phyloP scores from a whole-genome alignment of 1,140 invertebrate genomes.

The Drosophila truncata region DNA sequence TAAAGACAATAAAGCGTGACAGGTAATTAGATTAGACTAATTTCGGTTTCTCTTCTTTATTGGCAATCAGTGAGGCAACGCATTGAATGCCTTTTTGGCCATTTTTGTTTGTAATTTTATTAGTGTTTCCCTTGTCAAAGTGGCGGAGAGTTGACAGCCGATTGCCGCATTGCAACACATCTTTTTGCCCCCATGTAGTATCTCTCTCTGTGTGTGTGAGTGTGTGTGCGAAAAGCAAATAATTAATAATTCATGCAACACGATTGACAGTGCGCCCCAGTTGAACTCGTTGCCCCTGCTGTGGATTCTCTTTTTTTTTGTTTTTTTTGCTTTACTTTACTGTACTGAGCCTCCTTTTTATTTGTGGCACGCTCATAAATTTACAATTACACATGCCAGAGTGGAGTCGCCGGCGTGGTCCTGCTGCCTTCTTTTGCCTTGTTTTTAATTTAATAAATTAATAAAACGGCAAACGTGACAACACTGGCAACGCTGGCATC shows the following conservation, averaged over 20 bases:
- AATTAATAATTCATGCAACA: constrained; percentile 81
- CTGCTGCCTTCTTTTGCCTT: constrained; percentile 37
- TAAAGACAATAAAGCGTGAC: constrained; percentile 75
- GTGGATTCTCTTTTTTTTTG: constrained; percentile 8
- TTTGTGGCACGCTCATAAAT: constrained; percentile 70
- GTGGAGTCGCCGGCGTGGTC: constrained; percentile 24
- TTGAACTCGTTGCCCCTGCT: constrained; percentile 62
- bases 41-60: constrained; percentile 74
- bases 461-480: constrained; percentile 82
- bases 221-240: constrained; percentile 74
- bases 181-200: constrained; percentile 9
- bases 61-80: constrained; percentile 55
- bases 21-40: constrained; percentile 85
- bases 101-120: constrained; percentile 70
- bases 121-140: constrained; percentile 58
- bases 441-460: constrained; percentile 83
- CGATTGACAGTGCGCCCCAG: constrained; percentile 77
- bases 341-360: constrained; percentile 42
- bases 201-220: constrained; percentile 52
- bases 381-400: constrained; percentile 75
- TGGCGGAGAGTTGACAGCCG: constrained; percentile 40
- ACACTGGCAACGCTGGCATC: constrained; percentile 72
- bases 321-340: constrained; percentile 5
- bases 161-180: constrained; percentile 76
- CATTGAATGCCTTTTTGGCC: constrained; percentile 30